Base-by-base conservation (phyloP, 2,113 vertebrate species). In the Neolamprologus hecqui region DNA sequence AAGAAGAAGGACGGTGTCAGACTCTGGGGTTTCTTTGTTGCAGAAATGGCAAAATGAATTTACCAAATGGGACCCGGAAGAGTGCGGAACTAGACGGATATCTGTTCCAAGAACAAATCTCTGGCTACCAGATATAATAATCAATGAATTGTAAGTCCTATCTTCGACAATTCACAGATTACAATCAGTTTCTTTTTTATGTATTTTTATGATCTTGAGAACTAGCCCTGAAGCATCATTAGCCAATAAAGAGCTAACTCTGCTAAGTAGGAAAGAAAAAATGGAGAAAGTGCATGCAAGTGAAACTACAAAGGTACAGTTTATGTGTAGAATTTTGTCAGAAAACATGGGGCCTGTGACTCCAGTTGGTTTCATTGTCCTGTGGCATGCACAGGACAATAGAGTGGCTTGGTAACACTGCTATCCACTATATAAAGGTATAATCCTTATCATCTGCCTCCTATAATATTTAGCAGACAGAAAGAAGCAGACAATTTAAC, bases 51-150 rank as follows among this genome's bases (percentile, higher is more conserved):
- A 2, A 26, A 94, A 90, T 53, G 91, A 92, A 65, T 94, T 94
- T 53, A 13, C 88, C 11, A 35, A 2, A 1, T 95, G 94, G 94
- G 84, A 92, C 37, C 47, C 63, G 33, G 42, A 88, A 12, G 47
- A 90, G 31, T 95, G 94, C 3, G 93, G 93, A 2, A 3, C 85
- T 7, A 1, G 2, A 0, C 2, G 4, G 68, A 65, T 95, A 3
- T 73, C 87, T n/a, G 1, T 95, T 37, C 91, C 84, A 47, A 84
- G 92, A n/a, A 42, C 33, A 17, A 54, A 83, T 35, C 84, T 95
- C 13, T 95, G 94, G 94, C 60, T 84, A 9, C 94, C 93, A 33
- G 93, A 95, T 33, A 4, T 95, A 2, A 86, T 94, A 73, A 95
- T 95, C 60, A 92, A 90, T 84, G 94, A 95, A 77, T 89, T 93